phyloP scores from a whole-genome alignment of 1,140 invertebrate species.

The Cydia splendana region DNA sequence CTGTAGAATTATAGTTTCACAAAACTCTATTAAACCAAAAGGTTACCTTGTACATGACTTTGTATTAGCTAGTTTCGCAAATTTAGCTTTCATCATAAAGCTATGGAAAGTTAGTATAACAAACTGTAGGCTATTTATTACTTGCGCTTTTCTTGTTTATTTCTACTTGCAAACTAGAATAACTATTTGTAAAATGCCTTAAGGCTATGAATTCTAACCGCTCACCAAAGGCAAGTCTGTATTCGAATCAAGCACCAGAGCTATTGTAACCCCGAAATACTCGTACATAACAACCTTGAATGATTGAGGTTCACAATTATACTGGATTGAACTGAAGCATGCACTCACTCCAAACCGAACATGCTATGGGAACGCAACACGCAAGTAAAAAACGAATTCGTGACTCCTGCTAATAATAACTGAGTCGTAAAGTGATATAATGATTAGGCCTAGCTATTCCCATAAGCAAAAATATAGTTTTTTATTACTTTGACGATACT shows the following conservation, averaged over 20 bases:
- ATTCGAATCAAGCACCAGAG: not conserved
- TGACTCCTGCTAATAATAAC: not conserved
- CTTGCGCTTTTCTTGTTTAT: not conserved
- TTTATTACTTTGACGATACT: not conserved
- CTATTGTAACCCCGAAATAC: not conserved
- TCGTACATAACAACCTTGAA: not conserved
- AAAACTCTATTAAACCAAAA: not conserved
- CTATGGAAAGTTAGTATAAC: not conserved
- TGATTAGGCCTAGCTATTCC: not conserved
- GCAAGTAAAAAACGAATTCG: conserved; percentile 5
- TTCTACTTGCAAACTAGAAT: not conserved
- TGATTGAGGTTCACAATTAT: not conserved
- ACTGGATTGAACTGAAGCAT: not conserved
- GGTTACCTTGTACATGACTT: not conserved
- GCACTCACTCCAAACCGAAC: too few species aligned
- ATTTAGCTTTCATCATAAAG: not conserved
- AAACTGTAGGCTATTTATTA: not conserved
- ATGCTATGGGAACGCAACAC: not conserved
- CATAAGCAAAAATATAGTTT: not conserved
- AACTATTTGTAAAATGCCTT: not conserved
- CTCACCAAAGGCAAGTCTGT: not conserved
- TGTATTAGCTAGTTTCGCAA: not conserved
- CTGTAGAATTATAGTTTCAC: too few species aligned
- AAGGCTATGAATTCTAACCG: not conserved
- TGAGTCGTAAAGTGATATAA: not conserved